These are phyloP conservation scores for Pyrocephalus nanus DNA, from an alignment of 2,797 vertebrate species.

Conservation along the genomic window DNA sequence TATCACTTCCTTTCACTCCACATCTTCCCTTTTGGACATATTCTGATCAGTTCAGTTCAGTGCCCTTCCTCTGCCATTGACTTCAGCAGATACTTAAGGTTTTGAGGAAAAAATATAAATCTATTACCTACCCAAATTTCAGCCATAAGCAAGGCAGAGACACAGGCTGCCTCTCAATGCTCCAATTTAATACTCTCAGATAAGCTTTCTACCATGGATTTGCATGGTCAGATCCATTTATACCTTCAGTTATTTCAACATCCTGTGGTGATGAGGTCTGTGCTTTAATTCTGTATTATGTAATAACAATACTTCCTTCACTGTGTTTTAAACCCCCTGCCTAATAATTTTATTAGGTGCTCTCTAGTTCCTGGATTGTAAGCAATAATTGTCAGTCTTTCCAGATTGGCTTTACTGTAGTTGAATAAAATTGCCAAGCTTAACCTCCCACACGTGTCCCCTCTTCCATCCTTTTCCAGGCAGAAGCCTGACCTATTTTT, in stretches of 20 bases:
- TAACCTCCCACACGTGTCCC: rapidly evolving
- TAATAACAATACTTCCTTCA: not conserved
- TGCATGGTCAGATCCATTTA: not conserved
- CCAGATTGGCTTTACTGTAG: not conserved
- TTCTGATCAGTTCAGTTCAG: not conserved
- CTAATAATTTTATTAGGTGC: not conserved
- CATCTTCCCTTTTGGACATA: rapidly evolving
- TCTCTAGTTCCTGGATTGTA: not conserved
- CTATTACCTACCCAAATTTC: not conserved
- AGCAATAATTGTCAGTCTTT: not conserved
- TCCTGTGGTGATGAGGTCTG: not conserved
- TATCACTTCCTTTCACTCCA: not conserved
- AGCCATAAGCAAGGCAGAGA: not conserved
- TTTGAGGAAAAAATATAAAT: not conserved
- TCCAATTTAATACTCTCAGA: not conserved
- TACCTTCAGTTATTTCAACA: not conserved
- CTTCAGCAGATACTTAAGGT: not conserved
- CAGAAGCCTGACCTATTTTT: not conserved
- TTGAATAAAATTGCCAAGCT: not conserved
- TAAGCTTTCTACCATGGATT: not conserved
- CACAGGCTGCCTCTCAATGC: not conserved
- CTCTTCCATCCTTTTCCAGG: not conserved
- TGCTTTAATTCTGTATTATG: not conserved
- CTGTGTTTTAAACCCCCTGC: not conserved
- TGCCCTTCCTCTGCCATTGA: not conserved